A percentile compares a stretch with the other conserved stretches of the same genome.
Conservation (phyloP, 2,888 invertebrate species). For the Resseliella maxima region DNA sequence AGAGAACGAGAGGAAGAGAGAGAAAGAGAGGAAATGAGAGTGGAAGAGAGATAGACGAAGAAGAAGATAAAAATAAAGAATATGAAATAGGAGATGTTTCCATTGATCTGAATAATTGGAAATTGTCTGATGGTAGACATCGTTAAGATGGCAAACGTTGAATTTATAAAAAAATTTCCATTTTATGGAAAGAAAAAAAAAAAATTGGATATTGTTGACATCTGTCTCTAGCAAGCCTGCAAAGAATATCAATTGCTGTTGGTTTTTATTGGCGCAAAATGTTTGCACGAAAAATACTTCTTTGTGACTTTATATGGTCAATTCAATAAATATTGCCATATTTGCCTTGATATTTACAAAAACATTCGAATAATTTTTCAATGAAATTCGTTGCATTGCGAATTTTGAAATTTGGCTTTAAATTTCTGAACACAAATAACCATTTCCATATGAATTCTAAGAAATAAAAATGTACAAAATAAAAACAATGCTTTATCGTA, state of each 20-base stretch:
- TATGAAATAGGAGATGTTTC: constrained; percentile 3
- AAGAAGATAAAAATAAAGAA: neutral
- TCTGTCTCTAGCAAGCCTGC: neutral
- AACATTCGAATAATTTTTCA: too few species aligned
- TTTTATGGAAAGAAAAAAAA: neutral
- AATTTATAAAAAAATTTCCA: neutral
- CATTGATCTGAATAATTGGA: neutral
- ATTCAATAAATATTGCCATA: neutral
- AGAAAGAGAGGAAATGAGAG: too few species aligned
- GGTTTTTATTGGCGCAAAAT: neutral
- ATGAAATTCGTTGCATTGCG: too few species aligned
- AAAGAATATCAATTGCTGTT: neutral
- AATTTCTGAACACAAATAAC: neutral
- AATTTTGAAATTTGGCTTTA: neutral
- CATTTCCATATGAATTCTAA: neutral
- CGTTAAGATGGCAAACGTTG: neutral
- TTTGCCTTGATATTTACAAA: too few species aligned
- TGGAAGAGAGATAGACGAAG: neutral
- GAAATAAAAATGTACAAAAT: neutral
- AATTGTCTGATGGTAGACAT: neutral
- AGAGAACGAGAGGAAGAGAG: neutral
- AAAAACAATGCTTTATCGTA: neutral
- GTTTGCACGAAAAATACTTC: neutral
- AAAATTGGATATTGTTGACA: neutral
- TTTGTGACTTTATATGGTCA: constrained; percentile 18